phyloP scores from a whole-genome alignment of 2,113 vertebrate species.

The Gavialis gangeticus region DNA sequence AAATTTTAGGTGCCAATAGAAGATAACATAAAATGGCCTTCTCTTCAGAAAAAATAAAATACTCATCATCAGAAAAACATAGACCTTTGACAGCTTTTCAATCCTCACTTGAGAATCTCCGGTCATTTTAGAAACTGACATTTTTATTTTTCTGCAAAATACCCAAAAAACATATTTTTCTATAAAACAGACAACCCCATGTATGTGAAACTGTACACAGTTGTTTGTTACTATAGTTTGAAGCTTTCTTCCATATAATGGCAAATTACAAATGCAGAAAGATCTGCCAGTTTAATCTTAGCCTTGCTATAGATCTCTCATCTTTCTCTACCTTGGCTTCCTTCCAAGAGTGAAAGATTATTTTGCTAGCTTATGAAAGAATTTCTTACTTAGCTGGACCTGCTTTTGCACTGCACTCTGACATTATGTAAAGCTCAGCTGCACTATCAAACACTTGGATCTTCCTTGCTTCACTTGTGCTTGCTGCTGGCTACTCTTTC shows the following conservation, averaged over 20 bases:
- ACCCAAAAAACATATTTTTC: neutral
- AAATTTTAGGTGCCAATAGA: neutral
- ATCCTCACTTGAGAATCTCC: neutral
- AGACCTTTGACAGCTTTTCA: neutral
- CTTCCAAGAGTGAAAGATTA: neutral
- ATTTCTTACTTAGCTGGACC: slow-evolving; percentile 25
- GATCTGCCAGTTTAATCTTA: neutral
- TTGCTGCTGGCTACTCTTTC: slow-evolving; percentile 45
- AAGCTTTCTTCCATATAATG: neutral
- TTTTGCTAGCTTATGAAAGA: slow-evolving; percentile 29
- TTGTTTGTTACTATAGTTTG: neutral
- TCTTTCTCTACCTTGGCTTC: neutral
- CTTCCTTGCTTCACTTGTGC: slow-evolving; percentile 2
- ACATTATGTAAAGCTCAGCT: slow-evolving; percentile 23
- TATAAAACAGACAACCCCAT: neutral
- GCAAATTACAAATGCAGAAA: neutral
- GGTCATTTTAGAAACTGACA: neutral
- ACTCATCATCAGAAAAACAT: fast-evolving
- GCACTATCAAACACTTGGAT: slow-evolving; percentile 29
- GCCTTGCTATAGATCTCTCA: neutral
- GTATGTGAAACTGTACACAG: fast-evolving
- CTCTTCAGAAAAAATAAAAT: neutral
- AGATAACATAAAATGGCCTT: neutral
- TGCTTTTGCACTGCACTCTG: slow-evolving; percentile 12
- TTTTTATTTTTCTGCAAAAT: neutral